Percentiles rank a stretch among this genome's conserved stretches.
phyloP scores from a whole-genome alignment of 2,113 vertebrate genomes.

The Symphodus melops region DNA sequence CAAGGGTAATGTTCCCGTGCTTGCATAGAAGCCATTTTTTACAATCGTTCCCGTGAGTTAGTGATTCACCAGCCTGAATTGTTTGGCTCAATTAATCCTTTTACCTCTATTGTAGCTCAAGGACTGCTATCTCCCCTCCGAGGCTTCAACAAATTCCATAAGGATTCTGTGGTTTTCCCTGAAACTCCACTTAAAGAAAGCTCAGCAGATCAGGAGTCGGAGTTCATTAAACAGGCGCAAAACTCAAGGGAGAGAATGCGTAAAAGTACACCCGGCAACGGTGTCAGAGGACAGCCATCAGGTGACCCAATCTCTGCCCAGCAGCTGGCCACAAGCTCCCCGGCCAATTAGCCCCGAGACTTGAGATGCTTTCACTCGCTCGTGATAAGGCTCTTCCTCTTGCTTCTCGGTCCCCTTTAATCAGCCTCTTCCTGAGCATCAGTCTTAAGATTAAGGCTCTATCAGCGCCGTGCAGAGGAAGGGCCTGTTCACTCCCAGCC shows the following conservation, averaged over 20 bases:
- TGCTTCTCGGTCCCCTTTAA: conserved; percentile 63
- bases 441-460: conserved; percentile 71
- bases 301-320: conserved; percentile 77
- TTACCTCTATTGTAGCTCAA: conserved; percentile 53
- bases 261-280: conserved; percentile 44
- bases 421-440: conserved; percentile 69
- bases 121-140: conserved; percentile 15
- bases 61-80: conserved; percentile 52
- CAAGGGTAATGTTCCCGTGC: conserved; percentile 44
- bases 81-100: conserved; percentile 74
- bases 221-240: conserved; percentile 50
- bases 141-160: conserved; percentile 44
- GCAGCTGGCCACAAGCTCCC: conserved; percentile 70
- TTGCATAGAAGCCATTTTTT: conserved; percentile 59
- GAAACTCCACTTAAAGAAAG: conserved; percentile 6
- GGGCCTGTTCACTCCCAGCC: conserved; percentile 57
- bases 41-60: conserved; percentile 37
- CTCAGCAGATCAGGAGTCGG: conserved; percentile 30
- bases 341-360: conserved; percentile 70
- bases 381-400: conserved; percentile 70
- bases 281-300: conserved; percentile 52
- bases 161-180: conserved; percentile 3
- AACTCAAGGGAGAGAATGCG: conserved; percentile 39
- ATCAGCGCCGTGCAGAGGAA: conserved; percentile 64
- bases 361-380: conserved; percentile 53